Conservation (phyloP, 1,140 invertebrate genomes). For the Nasonia giraulti region DNA sequence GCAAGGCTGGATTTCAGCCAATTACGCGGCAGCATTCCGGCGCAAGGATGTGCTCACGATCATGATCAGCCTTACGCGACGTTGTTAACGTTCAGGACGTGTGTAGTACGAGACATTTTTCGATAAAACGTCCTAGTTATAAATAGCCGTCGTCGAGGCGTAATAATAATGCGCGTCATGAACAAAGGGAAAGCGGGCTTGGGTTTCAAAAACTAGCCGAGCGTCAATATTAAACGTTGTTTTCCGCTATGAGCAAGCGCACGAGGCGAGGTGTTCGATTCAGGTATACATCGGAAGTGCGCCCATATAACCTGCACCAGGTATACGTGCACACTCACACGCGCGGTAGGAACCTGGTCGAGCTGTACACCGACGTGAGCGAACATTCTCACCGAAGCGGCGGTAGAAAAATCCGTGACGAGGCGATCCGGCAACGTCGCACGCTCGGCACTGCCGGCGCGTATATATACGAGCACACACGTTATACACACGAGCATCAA, state of each 20-base stretch:
- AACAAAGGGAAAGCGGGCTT: too few relatives aligned
- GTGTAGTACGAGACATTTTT: background rate
- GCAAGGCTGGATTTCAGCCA: background rate
- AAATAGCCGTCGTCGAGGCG: background rate
- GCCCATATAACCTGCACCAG: background rate
- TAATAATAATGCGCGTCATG: too few relatives aligned
- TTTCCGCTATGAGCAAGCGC: background rate
- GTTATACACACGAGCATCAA: conserved; percentile 58
- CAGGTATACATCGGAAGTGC: background rate
- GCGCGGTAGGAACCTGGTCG: conserved; percentile 11
- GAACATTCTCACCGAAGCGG: background rate
- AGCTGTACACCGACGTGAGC: background rate
- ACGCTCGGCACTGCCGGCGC: conserved; percentile 55
- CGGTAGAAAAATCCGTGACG: conserved; percentile 28
- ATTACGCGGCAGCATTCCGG: too few relatives aligned
- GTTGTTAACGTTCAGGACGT: too few relatives aligned
- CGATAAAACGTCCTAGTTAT: background rate
- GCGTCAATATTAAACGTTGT: background rate
- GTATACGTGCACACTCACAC: background rate
- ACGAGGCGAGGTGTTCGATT: conserved; percentile 47
- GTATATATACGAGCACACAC: too few relatives aligned
- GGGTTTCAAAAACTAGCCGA: too few relatives aligned
- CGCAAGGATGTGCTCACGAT: too few relatives aligned
- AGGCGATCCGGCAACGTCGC: conserved; percentile 44
- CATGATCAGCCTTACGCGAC: too few relatives aligned